These are phyloP conservation scores for Atractosteus spatula DNA, from an alignment of 2,113 vertebrate genomes.

Conservation along the genomic window DNA sequence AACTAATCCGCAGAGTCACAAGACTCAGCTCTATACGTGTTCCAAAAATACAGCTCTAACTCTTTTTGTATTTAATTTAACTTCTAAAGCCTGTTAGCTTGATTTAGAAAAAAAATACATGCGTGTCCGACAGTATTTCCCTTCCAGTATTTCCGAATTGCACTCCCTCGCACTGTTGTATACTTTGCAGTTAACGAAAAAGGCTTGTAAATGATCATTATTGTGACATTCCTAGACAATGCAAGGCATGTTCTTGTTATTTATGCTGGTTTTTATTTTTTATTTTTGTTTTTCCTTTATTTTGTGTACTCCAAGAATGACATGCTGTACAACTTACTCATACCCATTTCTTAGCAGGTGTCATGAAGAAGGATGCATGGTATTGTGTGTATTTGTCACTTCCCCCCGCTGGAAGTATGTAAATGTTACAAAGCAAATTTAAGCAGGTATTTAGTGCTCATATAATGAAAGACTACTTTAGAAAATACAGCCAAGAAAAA, in stretches of 20 bases:
- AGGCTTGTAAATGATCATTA: conserved; percentile 38
- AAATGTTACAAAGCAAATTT: conserved; percentile 48
- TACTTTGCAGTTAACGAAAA: conserved; percentile 27
- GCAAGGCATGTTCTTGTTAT: conserved; percentile 43
- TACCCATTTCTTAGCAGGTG: conserved; percentile 37
- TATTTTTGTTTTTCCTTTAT: conserved; percentile 32
- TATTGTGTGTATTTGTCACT: conserved; percentile 41
- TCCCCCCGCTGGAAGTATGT: conserved; percentile 43
- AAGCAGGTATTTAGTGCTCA: conserved; percentile 47
- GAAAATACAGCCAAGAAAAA: conserved; percentile 25
- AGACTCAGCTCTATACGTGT: too few relatives aligned
- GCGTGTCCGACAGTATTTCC: conserved; percentile 47
- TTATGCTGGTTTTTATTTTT: conserved; percentile 49
- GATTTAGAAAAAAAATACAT: too few relatives aligned
- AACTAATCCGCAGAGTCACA: too few relatives aligned
- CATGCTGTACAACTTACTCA: conserved; percentile 39
- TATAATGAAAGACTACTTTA: conserved; percentile 34
- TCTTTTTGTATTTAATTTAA: too few relatives aligned
- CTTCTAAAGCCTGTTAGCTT: too few relatives aligned
- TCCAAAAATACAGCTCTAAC: too few relatives aligned
- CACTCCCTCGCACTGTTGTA: conserved; percentile 38
- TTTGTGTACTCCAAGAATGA: conserved; percentile 27
- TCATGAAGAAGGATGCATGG: conserved; percentile 48
- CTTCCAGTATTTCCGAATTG: conserved; percentile 25
- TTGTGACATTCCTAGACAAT: conserved; percentile 41